Conservation (phyloP, 1,140 invertebrate species). For the Hylaeus anthracinus region DNA sequence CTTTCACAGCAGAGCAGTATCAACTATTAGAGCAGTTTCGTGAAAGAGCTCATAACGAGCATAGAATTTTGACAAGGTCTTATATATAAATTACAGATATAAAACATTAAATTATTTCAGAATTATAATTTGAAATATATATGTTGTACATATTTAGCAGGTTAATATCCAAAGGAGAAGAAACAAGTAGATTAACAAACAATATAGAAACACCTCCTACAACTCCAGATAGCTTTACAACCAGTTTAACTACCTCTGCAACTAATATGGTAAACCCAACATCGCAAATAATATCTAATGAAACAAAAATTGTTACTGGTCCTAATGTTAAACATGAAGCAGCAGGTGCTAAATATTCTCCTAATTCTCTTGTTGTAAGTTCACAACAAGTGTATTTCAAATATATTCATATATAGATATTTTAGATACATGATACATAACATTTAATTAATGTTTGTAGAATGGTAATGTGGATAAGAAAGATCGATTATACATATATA, state of each 20-base stretch:
- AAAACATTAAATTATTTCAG: neutral
- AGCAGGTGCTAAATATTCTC: slow-evolving; percentile 46
- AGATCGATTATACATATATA: slow-evolving; percentile 48
- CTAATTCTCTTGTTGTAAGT: slow-evolving; percentile 60
- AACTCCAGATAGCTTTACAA: slow-evolving; percentile 63
- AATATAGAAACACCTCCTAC: slow-evolving; percentile 64
- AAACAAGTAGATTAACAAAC: slow-evolving; percentile 57
- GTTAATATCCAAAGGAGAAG: slow-evolving; percentile 66
- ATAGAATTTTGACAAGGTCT: slow-evolving; percentile 78
- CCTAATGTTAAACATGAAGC: slow-evolving; percentile 57
- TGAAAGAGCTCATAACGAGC: slow-evolving; percentile 80
- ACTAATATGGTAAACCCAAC: slow-evolving; percentile 51
- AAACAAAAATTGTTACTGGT: slow-evolving; percentile 44
- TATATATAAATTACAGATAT: slow-evolving; percentile 8
- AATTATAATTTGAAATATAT: slow-evolving; percentile 7
- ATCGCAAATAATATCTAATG: slow-evolving; percentile 41
- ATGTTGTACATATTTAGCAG: slow-evolving; percentile 38
- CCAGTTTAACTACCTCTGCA: slow-evolving; percentile 61
- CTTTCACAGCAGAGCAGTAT: slow-evolving; percentile 81
- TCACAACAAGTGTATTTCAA: neutral
- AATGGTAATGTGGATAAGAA: slow-evolving; percentile 65
- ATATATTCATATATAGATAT: neutral
- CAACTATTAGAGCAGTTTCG: slow-evolving; percentile 79
- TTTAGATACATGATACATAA: neutral
- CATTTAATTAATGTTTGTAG: slow-evolving; percentile 51